A percentile compares a stretch with the other conserved stretches of the same genome.
These are phyloP conservation scores for Acanthosepion esculentum DNA, from an alignment of 2,888 invertebrate species.

Conservation along the genomic window DNA sequence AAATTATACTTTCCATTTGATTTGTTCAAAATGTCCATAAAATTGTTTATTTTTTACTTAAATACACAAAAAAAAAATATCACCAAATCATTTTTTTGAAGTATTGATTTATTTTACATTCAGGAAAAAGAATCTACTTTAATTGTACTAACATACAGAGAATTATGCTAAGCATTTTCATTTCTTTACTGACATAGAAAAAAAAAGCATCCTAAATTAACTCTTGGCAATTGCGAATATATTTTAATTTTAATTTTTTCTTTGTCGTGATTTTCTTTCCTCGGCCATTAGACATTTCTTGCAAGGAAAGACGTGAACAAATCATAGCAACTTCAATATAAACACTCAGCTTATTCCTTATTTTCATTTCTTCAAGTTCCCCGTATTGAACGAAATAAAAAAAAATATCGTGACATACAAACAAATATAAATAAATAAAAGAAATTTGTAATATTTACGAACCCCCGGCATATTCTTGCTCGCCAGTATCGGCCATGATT, in stretches of 20 bases:
- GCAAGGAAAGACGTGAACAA: background rate
- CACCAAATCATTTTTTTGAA: too few relatives aligned
- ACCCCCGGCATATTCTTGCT: background rate
- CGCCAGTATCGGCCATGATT: background rate
- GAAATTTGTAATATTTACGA: conserved; percentile 21
- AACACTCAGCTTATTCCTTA: background rate
- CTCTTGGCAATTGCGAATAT: background rate
- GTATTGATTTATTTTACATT: too few relatives aligned
- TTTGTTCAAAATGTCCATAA: too few relatives aligned
- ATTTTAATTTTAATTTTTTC: background rate
- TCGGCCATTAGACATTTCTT: background rate
- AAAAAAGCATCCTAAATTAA: background rate
- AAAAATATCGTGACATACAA: background rate
- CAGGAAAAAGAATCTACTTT: too few relatives aligned
- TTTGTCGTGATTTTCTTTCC: background rate
- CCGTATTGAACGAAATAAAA: background rate
- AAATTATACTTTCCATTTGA: too few relatives aligned
- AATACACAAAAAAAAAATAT: too few relatives aligned
- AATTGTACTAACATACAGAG: too few relatives aligned
- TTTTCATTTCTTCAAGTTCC: too few relatives aligned
- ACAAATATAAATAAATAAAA: background rate
- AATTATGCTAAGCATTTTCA: too few relatives aligned
- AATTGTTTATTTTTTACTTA: too few relatives aligned
- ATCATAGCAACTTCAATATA: background rate
- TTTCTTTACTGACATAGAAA: too few relatives aligned